Conservation (phyloP, 2,797 vertebrate genomes). For the Micrastur ruficollis region DNA sequence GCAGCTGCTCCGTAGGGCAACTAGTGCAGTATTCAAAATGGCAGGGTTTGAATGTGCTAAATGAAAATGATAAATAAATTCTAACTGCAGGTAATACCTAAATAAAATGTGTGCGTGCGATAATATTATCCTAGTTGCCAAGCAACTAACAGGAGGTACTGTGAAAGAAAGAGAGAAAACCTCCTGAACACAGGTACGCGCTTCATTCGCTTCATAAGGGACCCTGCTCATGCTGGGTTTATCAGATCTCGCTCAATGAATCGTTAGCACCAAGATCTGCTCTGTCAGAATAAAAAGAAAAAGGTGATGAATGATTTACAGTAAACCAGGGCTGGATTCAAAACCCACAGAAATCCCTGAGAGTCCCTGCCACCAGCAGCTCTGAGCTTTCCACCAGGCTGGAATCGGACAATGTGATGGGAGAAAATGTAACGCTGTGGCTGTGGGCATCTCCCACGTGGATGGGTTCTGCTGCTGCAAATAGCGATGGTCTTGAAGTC, state of each 20-base stretch:
- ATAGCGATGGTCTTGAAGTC: neutral
- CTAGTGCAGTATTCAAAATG: neutral
- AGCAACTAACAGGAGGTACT: neutral
- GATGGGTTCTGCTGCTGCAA: neutral
- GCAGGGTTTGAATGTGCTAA: neutral
- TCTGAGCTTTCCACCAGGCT: neutral
- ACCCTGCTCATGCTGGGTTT: neutral
- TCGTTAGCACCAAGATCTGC: neutral
- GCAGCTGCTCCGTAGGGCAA: neutral
- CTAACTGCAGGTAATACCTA: conserved; percentile 3
- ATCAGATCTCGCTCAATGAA: neutral
- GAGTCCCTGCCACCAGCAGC: neutral
- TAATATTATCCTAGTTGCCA: conserved; percentile 27
- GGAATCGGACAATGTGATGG: accelerated
- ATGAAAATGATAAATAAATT: neutral
- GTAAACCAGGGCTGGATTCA: neutral
- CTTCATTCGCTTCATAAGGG: neutral
- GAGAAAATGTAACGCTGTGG: neutral
- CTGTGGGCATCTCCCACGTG: accelerated
- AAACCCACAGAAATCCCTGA: neutral
- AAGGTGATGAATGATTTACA: neutral
- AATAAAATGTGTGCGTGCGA: neutral
- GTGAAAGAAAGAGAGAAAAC: neutral
- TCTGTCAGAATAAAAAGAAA: neutral
- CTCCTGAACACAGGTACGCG: neutral